A percentile compares a stretch with the other conserved stretches of the same genome.
Evolutionary conservation across 2,113 vertebrate genomes (phyloP).

Genomic region (Neopipo cinnamomea): DNA sequence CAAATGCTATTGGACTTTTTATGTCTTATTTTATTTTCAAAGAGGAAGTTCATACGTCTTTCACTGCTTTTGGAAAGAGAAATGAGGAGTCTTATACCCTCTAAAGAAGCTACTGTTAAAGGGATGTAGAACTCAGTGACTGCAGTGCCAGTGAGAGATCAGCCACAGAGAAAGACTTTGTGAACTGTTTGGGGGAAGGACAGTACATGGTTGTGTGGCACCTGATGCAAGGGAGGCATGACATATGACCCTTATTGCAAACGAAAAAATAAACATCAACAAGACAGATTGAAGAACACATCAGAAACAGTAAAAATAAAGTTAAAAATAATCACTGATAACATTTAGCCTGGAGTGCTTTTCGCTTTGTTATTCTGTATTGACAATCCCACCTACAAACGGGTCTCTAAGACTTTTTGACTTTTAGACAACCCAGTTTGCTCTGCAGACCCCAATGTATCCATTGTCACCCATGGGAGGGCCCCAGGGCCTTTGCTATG

Average conservation of each 20-base stretch:
- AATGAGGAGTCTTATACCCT: not conserved
- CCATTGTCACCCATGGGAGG: slow-evolving; percentile 46
- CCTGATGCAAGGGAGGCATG: slow-evolving; percentile 49
- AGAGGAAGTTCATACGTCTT: not conserved
- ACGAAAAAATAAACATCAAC: slow-evolving; percentile 50
- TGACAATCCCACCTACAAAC: slow-evolving; percentile 53
- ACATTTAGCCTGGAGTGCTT: slow-evolving; percentile 48
- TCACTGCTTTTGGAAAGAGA: not conserved
- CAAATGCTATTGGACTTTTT: not conserved
- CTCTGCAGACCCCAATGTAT: not conserved
- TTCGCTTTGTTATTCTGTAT: slow-evolving; percentile 48
- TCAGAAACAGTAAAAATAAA: slow-evolving; percentile 57
- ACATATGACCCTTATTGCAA: slow-evolving; percentile 49
- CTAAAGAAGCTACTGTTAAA: not conserved
- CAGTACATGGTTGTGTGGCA: not conserved
- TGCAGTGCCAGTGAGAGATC: not conserved
- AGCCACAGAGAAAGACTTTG: not conserved
- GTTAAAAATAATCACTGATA: slow-evolving; percentile 55
- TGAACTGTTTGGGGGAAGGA: not conserved
- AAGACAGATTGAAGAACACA: slow-evolving; percentile 63
- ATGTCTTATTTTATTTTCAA: not conserved
- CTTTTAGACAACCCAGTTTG: slow-evolving; percentile 5
- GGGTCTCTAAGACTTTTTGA: slow-evolving; percentile 47
- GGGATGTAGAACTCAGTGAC: not conserved
- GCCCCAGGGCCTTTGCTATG: not conserved